Base-by-base conservation (phyloP, 2,888 invertebrate species). In the Anodontia alba region DNA sequence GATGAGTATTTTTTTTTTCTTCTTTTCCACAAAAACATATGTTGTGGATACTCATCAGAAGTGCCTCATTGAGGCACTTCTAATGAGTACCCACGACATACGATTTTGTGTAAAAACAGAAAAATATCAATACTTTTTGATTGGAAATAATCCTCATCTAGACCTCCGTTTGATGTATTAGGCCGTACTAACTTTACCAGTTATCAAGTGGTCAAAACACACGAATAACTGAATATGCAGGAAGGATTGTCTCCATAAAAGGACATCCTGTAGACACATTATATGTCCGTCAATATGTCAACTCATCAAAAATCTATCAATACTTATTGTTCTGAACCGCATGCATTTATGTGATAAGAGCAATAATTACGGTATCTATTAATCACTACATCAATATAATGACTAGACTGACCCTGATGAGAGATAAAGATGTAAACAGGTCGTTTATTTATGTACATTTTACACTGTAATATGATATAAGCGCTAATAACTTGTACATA, bases 321-420 rank as follows among this genome's bases (percentile, higher is more conserved):
- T 62, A 62, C 33, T 17, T 33, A 62, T 62, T 62, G 62, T 62
- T 62, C 33, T 62, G 62, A 17, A 62, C 33, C 20, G 20, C 33
- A 33, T 33, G 20, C 33, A 33, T 33, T 33, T 33, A 62, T 62
- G 62, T 33, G 62, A 62, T 23, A 33, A 33, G 62, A 62, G 33
- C 33, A 66, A 66, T 42, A 67, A 74, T 74, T 66, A 43, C 46
- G 73, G 29, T 74, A 74, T 74, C 73, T 38, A 74, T 74, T 74
- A 74, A 66, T 38, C 73, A 67, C 57, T 33, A 66, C 73, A 46
- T 46, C 43, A 33, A 46, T 26, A n/a, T 20, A 36, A 15, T 49
- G n/a, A 49, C 66, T 42, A 74, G n/a, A 43, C 49, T 33, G 57
- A 57, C 62, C 73, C 73, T 62, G 29, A 20, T 23, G 23, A 62